Evolutionary conservation across 2,797 vertebrate genomes (phyloP).

Genomic region (Artibeus lituratus): DNA sequence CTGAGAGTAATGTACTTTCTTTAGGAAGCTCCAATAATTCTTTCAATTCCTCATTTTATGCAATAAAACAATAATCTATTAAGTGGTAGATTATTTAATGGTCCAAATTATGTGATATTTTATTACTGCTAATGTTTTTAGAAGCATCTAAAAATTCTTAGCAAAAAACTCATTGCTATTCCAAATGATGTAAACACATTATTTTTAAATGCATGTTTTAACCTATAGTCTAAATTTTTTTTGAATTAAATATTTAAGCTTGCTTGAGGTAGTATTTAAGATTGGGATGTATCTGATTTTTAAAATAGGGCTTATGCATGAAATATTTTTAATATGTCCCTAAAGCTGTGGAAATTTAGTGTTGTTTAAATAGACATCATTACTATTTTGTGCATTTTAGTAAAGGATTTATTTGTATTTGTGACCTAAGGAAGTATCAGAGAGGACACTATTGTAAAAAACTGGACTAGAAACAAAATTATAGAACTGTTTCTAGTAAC

Average conservation of each 20-base stretch:
- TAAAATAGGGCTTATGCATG: neutral
- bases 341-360: neutral
- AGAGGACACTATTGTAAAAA: neutral
- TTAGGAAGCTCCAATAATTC: neutral
- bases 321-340: neutral
- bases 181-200: neutral
- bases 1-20: constrained; percentile 15
- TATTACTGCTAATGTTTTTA: neutral
- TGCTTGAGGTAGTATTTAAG: neutral
- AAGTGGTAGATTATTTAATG: constrained; percentile 1
- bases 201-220: neutral
- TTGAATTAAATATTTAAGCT: neutral
- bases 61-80: neutral
- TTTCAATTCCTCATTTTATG: neutral
- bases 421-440: neutral
- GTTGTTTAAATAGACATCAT: neutral
- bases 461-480: neutral
- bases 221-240: neutral
- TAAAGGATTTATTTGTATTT: neutral
- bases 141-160: neutral
- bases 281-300: neutral
- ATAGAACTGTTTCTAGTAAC: neutral
- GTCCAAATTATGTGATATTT: neutral
- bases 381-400: neutral
- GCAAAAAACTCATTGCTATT: neutral